phyloP scores from a whole-genome alignment of 2,888 invertebrate species.

The Amphiduros pacificus region DNA sequence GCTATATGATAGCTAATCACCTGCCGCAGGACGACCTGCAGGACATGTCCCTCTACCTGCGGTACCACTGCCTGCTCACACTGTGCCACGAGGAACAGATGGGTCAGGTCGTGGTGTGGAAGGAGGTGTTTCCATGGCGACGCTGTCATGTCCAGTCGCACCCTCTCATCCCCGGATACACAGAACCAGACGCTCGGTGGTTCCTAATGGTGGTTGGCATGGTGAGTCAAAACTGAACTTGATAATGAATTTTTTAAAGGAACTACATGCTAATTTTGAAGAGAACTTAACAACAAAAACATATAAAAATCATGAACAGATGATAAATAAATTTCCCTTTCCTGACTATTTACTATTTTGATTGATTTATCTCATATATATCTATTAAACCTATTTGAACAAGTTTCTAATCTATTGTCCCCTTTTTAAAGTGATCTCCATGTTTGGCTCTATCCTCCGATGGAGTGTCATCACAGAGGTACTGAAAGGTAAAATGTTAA shows the following conservation, averaged over 20 bases:
- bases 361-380: no score
- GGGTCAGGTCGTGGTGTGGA: constrained; percentile 55
- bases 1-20: constrained; percentile 78
- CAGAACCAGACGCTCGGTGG: constrained; percentile 46
- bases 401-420: no score
- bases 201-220: constrained; percentile 54
- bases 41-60: constrained; percentile 76
- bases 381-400: no score
- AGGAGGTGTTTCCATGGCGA: constrained; percentile 52
- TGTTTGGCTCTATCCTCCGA: no score
- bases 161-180: constrained; percentile 48
- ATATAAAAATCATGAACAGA: not conserved
- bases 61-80: constrained; percentile 74
- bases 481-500: no score
- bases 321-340: not conserved
- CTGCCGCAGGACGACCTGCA: constrained; percentile 74
- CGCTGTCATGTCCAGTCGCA: constrained; percentile 38
- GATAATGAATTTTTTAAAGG: not conserved
- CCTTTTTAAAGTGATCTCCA: no score
- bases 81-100: constrained; percentile 31
- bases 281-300: not conserved
- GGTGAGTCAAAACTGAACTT: constrained; percentile 38
- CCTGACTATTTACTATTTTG: not conserved
- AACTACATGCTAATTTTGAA: not conserved
- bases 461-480: not conserved